Evolutionary conservation across 2,888 invertebrate genomes (phyloP).

Genomic region (Folsomia manolachei): DNA sequence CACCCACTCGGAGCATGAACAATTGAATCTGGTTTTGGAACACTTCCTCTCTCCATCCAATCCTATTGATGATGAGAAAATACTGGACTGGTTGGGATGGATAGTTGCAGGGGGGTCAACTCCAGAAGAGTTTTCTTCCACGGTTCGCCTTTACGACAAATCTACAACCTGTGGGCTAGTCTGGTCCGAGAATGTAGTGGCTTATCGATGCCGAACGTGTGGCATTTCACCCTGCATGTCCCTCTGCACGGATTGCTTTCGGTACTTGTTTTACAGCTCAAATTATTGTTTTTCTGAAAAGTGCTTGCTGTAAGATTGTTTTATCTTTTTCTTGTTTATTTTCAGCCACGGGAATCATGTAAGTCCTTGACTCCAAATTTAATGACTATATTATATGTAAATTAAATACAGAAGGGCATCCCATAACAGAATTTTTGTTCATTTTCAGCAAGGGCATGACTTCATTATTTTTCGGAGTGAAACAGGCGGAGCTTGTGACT

Average conservation of each 20-base stretch:
- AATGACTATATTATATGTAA: no score
- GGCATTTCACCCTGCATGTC: constrained; percentile 60
- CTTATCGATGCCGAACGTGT: constrained; percentile 60
- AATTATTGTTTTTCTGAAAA: neutral
- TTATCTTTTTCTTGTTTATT: no score
- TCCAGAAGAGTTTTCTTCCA: constrained; percentile 87
- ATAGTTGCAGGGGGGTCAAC: constrained; percentile 87
- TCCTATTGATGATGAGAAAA: constrained; percentile 84
- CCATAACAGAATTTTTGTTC: no score
- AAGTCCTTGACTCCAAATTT: no score
- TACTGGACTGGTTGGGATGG: constrained; percentile 88
- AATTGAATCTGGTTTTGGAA: constrained; percentile 78
- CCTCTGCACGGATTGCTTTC: constrained; percentile 60
- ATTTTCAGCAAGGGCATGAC: constrained; percentile 61
- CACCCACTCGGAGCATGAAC: constrained; percentile 50
- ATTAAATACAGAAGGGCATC: no score
- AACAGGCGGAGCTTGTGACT: constrained; percentile 62
- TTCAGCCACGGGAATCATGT: constrained; percentile 58
- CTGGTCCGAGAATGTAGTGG: constrained; percentile 81
- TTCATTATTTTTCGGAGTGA: constrained; percentile 61
- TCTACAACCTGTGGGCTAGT: constrained; percentile 95
- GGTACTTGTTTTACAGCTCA: no score
- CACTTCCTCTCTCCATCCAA: constrained; percentile 76
- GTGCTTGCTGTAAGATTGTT: constrained; percentile 53
- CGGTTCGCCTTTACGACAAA: constrained; percentile 88